Percentiles rank a stretch among this genome's conserved stretches.
These are phyloP conservation scores for Nymphicus hollandicus DNA, from an alignment of 2,113 vertebrate species.

Conservation along the genomic window DNA sequence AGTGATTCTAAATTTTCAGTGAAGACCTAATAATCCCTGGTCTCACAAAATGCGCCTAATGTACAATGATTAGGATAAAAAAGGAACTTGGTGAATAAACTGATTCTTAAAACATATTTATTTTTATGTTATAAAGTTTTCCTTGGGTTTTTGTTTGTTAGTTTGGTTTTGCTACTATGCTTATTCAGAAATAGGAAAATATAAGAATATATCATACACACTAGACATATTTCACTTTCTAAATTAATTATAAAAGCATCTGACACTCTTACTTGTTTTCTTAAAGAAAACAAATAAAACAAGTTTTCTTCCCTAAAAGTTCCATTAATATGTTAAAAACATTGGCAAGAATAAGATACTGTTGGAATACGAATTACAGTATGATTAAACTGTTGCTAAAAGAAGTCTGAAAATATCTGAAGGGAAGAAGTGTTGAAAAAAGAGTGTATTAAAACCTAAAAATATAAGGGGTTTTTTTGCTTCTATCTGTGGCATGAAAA, in stretches of 20 bases:
- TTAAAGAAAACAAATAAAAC: not conserved
- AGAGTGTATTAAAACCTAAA: not conserved
- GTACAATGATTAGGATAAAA: not conserved
- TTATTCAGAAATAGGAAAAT: not conserved
- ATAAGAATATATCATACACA: not conserved
- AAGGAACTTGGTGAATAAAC: not conserved
- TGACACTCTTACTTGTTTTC: not conserved
- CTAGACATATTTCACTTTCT: not conserved
- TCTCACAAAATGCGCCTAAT: not conserved
- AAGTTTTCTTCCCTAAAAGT: not conserved
- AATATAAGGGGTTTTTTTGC: rapidly evolving
- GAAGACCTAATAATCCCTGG: not conserved
- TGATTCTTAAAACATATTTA: not conserved
- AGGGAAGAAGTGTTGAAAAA: not conserved
- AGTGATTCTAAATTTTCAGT: not conserved
- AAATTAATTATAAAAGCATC: not conserved
- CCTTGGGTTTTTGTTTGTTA: not conserved
- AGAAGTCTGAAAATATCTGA: not conserved
- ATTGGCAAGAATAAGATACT: not conserved
- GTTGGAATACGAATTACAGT: not conserved
- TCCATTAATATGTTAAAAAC: not conserved
- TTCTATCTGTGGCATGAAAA: not conserved
- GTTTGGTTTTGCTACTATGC: not conserved
- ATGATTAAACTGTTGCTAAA: not conserved
- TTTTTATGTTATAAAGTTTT: not conserved